Conservation (phyloP, 1,140 invertebrate genomes). For the Drosophila lacertosa region DNA sequence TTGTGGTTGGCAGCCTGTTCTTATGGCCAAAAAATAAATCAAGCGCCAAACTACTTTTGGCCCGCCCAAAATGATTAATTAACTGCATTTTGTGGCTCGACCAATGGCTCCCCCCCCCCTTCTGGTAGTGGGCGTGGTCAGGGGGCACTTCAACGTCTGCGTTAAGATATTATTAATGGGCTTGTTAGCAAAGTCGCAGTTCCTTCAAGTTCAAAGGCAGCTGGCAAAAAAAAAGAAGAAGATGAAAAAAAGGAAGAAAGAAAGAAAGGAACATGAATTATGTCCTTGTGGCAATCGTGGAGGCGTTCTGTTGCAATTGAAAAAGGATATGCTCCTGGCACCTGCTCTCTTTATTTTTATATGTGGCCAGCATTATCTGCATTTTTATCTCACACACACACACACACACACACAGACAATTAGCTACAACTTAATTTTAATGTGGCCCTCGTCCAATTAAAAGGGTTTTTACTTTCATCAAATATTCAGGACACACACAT, state of each 20-base stretch:
- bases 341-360: background rate
- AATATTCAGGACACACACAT: background rate
- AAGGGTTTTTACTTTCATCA: background rate
- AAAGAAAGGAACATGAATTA: conserved; percentile 50
- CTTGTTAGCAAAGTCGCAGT: conserved; percentile 56
- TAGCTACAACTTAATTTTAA: conserved; percentile 10
- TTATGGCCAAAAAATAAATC: conserved; percentile 75
- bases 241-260: background rate
- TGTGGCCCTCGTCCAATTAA: background rate
- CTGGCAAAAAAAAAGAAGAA: background rate
- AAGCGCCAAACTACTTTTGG: conserved; percentile 76
- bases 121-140: conserved; percentile 38
- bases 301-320: conserved; percentile 36
- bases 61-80: conserved; percentile 74
- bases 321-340: background rate
- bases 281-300: conserved; percentile 63
- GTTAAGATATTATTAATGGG: conserved; percentile 77
- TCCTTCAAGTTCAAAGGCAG: background rate
- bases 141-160: conserved; percentile 58
- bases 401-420: too few species aligned
- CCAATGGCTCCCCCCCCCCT: too few species aligned
- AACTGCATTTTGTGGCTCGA: conserved; percentile 75
- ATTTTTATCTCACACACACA: background rate
- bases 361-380: background rate
- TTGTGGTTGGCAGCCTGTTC: conserved; percentile 46